These are phyloP conservation scores for Ctenoplectra terminalis DNA, from an alignment of 1,140 invertebrate genomes.

Conservation along the genomic window DNA sequence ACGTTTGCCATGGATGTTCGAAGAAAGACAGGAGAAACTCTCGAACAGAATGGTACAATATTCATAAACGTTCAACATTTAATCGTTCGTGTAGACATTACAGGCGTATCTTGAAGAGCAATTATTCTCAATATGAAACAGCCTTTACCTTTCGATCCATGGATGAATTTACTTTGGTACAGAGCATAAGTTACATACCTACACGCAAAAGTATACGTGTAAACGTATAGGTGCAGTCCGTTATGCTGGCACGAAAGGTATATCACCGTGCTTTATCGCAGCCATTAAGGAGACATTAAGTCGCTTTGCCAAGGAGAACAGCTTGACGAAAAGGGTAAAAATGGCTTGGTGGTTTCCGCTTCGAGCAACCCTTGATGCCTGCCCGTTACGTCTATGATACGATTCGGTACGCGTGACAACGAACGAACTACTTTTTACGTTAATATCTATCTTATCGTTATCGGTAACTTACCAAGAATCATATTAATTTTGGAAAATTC, in stretches of 20 bases:
- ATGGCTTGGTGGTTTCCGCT: conserved; percentile 50
- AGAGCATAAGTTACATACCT: conserved; percentile 21
- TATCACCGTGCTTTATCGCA: conserved; percentile 67
- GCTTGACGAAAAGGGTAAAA: conserved; percentile 64
- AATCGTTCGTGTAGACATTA: not conserved
- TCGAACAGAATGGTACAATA: conserved; percentile 1
- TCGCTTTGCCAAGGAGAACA: conserved; percentile 62
- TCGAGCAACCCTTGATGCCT: conserved; percentile 36
- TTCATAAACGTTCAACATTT: conserved; percentile 1
- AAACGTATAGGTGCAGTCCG: conserved; percentile 37
- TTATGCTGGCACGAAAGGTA: conserved; percentile 55
- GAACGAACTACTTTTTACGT: not conserved
- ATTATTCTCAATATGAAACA: conserved; percentile 54
- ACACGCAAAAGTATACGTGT: not conserved
- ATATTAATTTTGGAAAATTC: conserved; percentile 16
- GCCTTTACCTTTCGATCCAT: conserved; percentile 35
- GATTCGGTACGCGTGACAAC: conserved; percentile 22
- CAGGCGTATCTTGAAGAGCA: conserved; percentile 55
- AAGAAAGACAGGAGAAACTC: conserved; percentile 1
- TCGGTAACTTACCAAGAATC: conserved; percentile 29
- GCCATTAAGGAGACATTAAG: conserved; percentile 72
- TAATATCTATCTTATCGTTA: conserved; percentile 51
- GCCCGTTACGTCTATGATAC: conserved; percentile 14
- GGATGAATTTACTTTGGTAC: conserved; percentile 57
- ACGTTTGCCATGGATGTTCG: not conserved